Base-by-base conservation (phyloP, 2,888 invertebrate genomes). In the Dicranocentrus wangi region DNA sequence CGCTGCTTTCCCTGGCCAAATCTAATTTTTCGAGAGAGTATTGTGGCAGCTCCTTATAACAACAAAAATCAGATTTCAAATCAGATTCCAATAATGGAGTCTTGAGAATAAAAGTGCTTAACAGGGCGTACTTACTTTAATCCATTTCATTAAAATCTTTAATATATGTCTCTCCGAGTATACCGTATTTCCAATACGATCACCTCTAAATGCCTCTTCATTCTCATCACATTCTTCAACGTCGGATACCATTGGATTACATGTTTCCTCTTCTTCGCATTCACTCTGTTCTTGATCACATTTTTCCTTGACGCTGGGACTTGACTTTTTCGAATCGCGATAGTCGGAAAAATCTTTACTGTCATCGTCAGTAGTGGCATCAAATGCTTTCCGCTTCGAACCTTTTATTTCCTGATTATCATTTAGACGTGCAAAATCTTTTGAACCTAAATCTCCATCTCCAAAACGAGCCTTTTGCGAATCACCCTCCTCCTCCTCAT, bases 161-260 rank as follows among this genome's bases (percentile, higher is more conserved):
- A 94, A 88, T 10, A 94, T 93, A 88, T 93, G 94, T 32, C 93
- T 90, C 88, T 93, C 92, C 87, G 94, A 95, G 88, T 94, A 95
- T 28, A 93, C 91, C 0, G 95, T 95, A 82, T 93, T 91, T 10
- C 95, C 95, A 77, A 95, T 93, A 1, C 92, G 92, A 89, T 95
- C 95, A 19, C 94, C 95, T 39, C 86, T 71, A 1, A 85, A 60
- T 8, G 75, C 65, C 10, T 77, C 77, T 25, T 83, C 83, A 3
- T 68, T 47, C 19, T 84, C 83, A 39, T 80, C 84, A 28, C 42
- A 43, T 27, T 84, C 82, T 21, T 84, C 86, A 1, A 47, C 63
- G 19, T 78, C 81, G 0, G 83, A 83, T 8, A 83, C 84, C 83
- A 87, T 85, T 0, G 87, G 86, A 72, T 85, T 86, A 23, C 84